Conservation (phyloP, 2,113 vertebrate species). For the Elaphurus davidianus region DNA sequence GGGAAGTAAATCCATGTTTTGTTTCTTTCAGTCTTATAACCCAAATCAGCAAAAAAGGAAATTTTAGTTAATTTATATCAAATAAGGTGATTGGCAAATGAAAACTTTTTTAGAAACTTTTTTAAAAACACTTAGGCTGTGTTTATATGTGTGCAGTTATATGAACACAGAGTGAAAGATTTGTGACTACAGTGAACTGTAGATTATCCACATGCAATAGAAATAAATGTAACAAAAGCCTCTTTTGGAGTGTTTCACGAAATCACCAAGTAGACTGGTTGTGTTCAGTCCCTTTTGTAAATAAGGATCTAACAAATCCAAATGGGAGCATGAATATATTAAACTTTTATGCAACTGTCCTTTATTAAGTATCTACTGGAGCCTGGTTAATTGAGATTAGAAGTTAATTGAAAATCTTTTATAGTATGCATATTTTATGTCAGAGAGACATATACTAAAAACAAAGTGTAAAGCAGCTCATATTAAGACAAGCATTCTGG, state of each 20-base stretch:
- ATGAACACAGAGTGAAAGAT: not conserved
- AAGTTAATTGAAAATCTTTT: slow-evolving; percentile 51
- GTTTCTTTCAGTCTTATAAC: not conserved
- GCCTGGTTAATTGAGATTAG: slow-evolving; percentile 48
- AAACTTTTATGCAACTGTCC: slow-evolving; percentile 4
- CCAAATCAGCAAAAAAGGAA: not conserved
- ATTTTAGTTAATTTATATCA: not conserved
- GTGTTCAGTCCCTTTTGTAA: not conserved
- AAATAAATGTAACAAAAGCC: not conserved
- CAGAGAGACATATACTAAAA: not conserved
- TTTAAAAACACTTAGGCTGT: not conserved
- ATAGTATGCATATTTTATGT: slow-evolving; percentile 28
- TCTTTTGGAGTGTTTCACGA: not conserved
- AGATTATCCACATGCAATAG: not conserved
- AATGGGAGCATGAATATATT: not conserved
- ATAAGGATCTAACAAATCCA: slow-evolving; percentile 8
- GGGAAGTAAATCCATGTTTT: not conserved
- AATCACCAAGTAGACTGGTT: not conserved
- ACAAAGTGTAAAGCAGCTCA: not conserved
- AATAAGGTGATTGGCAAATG: not conserved
- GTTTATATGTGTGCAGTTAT: not conserved
- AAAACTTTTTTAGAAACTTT: not conserved
- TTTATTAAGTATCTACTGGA: slow-evolving; percentile 22
- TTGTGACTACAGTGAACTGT: not conserved
- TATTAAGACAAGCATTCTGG: not conserved